Base-by-base conservation (phyloP, 2,888 invertebrate species). In the Neoascia interrupta region DNA sequence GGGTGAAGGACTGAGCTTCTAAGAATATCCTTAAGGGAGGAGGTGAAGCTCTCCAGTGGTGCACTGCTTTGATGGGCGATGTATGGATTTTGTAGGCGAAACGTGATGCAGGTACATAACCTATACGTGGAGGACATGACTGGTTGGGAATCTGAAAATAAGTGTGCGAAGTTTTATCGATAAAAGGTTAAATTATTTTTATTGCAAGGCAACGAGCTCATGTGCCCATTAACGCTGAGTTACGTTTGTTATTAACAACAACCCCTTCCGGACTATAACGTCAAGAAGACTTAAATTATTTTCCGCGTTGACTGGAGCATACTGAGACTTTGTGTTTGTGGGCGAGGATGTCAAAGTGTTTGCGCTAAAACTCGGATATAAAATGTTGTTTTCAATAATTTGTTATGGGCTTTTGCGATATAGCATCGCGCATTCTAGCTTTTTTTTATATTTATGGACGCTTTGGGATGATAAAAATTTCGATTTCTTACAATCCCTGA, bases 61-160 rank as follows among this genome's bases (percentile, higher is more conserved):
- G 41, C 63, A 69, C 36, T n/a, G n/a, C n/a, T n/a, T n/a, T 75
- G 61, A 63, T 69, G 60, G 74, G 49, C 41, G 61, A 56, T 75
- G 54, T 36, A 43, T 0, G n/a, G 36, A 43, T 39, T 69, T 63
- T 63, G 68, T 69, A 75, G 61, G 31, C 43, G 41, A 69, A 49
- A 75, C 69, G 74, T 75, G 74, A 47, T 69, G 41, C 56, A 58
- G 11, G 36, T 43, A 21, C n/a, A n/a, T n/a, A n/a, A n/a, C 34
- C n/a, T 51, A 56, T 5, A 8, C 56, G 18, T 43, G 47, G 15
- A 19, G 4, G 5, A 26, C 2, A 16, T 23, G 47, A 41, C 10
- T 1, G 10, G 13, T 1, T 18, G 31, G 18, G 19, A 19, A 31
- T 31, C 19, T 4, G 21, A 10, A 28, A 41, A 18, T 16, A n/a